These are phyloP conservation scores for Cephus rjabovi DNA, from an alignment of 2,888 invertebrate species.

Conservation along the genomic window DNA sequence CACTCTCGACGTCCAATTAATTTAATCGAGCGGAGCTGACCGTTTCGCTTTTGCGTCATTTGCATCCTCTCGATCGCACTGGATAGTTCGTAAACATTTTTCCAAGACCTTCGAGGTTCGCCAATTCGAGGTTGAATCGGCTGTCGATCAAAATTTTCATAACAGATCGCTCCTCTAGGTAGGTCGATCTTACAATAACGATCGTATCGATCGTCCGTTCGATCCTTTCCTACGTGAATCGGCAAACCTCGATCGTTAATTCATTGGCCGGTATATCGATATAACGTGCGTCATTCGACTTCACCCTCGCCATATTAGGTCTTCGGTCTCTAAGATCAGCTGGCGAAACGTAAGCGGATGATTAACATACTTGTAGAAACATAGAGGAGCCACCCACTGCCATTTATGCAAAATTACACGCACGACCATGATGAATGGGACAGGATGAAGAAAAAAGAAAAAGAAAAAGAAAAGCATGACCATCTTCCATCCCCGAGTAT, in stretches of 20 bases:
- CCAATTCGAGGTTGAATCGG: neutral
- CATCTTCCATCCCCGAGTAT: neutral
- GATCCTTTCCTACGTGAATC: neutral
- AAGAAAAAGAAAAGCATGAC: too few relatives aligned
- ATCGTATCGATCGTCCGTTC: neutral
- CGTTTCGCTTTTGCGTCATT: neutral
- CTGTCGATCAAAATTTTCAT: neutral
- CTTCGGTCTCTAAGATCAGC: neutral
- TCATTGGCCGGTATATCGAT: neutral
- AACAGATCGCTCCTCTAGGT: too few relatives aligned
- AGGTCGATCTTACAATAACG: neutral
- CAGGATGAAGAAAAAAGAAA: neutral
- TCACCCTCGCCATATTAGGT: neutral
- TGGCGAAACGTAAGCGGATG: neutral
- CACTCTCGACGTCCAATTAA: neutral
- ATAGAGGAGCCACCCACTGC: neutral
- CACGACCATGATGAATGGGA: neutral
- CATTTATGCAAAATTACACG: neutral
- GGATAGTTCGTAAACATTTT: neutral
- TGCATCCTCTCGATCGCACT: neutral
- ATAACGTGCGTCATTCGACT: neutral
- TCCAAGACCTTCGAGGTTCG: neutral
- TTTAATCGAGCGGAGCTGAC: neutral
- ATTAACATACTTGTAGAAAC: neutral
- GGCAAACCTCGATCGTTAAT: neutral